A percentile compares a stretch with the other conserved stretches of the same genome.
Conservation (phyloP, 1,140 invertebrate species). For the Hycleus phaleratus region DNA sequence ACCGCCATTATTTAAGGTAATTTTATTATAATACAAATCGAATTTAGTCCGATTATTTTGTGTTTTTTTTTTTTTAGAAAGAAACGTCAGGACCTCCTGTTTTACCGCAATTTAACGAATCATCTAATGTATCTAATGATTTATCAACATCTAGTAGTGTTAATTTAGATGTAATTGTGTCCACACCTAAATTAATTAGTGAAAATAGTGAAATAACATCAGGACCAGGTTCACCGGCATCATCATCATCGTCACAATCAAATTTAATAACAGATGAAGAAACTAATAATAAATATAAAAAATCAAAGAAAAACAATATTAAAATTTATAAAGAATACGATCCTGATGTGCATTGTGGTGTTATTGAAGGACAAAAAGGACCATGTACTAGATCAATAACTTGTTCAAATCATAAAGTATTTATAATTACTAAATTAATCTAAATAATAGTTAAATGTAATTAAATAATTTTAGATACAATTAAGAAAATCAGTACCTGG, state of each 20-base stretch:
- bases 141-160: background rate
- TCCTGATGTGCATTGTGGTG: constrained; percentile 33
- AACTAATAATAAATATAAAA: constrained; percentile 11
- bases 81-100: constrained; percentile 1
- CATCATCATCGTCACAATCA: background rate
- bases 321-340: constrained; percentile 28
- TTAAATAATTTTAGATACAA: constrained; percentile 24
- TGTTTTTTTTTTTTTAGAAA: constrained; percentile 4
- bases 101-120: constrained; percentile 9
- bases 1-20: constrained; percentile 18
- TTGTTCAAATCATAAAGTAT: constrained; percentile 34
- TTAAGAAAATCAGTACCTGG: constrained; percentile 27
- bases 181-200: background rate
- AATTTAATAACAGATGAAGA: background rate
- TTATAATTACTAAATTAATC: background rate
- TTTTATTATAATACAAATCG: background rate
- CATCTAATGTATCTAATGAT: background rate
- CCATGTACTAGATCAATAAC: constrained; percentile 32
- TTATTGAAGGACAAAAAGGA: constrained; percentile 28
- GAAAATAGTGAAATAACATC: no score
- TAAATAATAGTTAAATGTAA: background rate
- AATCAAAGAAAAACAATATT: constrained; percentile 10
- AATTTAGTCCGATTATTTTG: background rate
- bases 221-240: background rate
- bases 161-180: background rate